phyloP scores from a whole-genome alignment of 2,797 vertebrate species.

The Brachyrhaphis roseni region DNA sequence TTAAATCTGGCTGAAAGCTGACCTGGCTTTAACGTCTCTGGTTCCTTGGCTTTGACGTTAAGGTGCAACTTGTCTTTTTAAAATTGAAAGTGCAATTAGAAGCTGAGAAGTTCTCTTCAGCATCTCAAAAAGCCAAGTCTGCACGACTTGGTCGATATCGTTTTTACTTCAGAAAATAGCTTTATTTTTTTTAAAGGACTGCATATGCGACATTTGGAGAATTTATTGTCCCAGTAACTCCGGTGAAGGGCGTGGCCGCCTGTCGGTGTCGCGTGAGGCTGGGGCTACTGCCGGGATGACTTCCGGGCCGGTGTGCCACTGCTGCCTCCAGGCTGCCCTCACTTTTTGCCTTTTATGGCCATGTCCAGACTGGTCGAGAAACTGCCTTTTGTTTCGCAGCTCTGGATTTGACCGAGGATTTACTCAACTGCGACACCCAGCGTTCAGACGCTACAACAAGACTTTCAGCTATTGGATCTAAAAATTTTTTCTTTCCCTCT shows the following conservation, averaged over 20 bases:
- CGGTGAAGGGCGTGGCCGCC: constrained; percentile 58
- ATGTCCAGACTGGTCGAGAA: constrained; percentile 76
- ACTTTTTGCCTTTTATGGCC: constrained; percentile 95
- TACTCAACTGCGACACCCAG: constrained; percentile 84
- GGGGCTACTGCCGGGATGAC: constrained; percentile 28
- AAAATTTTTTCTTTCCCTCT: not conserved
- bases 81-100: not conserved
- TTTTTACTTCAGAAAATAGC: not conserved
- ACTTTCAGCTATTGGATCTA: constrained; percentile 9
- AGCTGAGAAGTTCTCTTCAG: not conserved
- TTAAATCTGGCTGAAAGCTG: constrained; percentile 27
- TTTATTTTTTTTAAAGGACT: not conserved
- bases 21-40: constrained; percentile 28
- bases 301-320: constrained; percentile 52
- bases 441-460: constrained; percentile 56
- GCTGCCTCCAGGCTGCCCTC: constrained; percentile 40
- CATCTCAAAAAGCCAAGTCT: not conserved
- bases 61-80: not conserved
- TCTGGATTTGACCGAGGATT: constrained; percentile 23
- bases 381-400: constrained; percentile 84
- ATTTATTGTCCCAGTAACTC: not conserved
- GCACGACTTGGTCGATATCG: not conserved
- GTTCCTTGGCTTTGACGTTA: constrained; percentile 26
- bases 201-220: not conserved
- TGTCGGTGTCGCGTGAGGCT: constrained; percentile 34